Evolutionary conservation across 2,888 invertebrate genomes (phyloP).

Genomic region (Tortricodes alternella): DNA sequence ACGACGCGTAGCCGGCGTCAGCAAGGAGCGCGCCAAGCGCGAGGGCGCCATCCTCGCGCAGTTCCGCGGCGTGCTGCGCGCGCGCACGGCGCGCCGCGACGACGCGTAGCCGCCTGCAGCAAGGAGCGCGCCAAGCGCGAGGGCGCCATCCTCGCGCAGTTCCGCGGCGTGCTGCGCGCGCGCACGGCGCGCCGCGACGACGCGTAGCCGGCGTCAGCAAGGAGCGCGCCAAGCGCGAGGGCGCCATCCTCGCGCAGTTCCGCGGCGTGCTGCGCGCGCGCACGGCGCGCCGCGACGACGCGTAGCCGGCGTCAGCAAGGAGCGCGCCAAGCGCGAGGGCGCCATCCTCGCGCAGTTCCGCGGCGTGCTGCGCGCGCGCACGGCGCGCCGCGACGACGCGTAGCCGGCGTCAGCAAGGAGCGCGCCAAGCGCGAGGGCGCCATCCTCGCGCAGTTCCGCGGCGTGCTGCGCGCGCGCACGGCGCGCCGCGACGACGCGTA

Average conservation of each 20-base stretch:
- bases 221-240: slow-evolving; percentile 97
- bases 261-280: slow-evolving; percentile 86
- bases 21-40: slow-evolving; percentile 94
- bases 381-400: slow-evolving; percentile 45
- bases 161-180: slow-evolving; percentile 88
- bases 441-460: slow-evolving; percentile 96
- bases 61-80: slow-evolving; percentile 90
- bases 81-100: slow-evolving; percentile 49
- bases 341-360: slow-evolving; percentile 97
- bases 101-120: slow-evolving; percentile 35
- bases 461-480: slow-evolving; percentile 82
- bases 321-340: slow-evolving; percentile 97
- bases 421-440: slow-evolving; percentile 97
- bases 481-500: slow-evolving; percentile 47
- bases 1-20: slow-evolving; percentile 38
- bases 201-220: slow-evolving; percentile 58
- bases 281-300: slow-evolving; percentile 45
- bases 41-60: slow-evolving; percentile 98
- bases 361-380: slow-evolving; percentile 84
- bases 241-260: slow-evolving; percentile 97
- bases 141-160: slow-evolving; percentile 97
- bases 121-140: slow-evolving; percentile 97
- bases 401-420: too few relatives aligned
- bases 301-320: too few relatives aligned
- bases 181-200: slow-evolving; percentile 48